Base-by-base conservation (phyloP, 2,888 invertebrate species). In the Ormyrus labotus region DNA sequence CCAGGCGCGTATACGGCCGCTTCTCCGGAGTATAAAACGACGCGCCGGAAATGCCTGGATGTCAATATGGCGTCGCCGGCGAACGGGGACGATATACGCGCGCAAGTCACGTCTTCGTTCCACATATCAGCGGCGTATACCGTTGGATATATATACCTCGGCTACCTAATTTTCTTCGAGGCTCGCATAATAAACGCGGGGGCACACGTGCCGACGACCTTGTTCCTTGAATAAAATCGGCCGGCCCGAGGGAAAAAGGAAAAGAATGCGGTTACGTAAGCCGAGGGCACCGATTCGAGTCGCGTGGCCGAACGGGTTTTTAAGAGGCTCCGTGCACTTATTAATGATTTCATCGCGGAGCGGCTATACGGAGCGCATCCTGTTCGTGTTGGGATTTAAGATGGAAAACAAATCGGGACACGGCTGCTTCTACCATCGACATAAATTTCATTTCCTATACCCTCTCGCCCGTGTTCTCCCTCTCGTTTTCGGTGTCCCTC, bases 71-170 rank as follows among this genome's bases (percentile, higher is more conserved):
- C 47, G 60, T 71, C 47, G 51, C 19, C 34, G 10, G 55, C 6
- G 13, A 9, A 34, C 11, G 34, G 9, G 3, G 45, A 6, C 13
- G 34, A 50, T 64, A 50, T 50, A 64, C 61, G 72, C 57, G 34
- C 79, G 34, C 82, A 80, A 84, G 86, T 87, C 87, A 87, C 87
- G 87, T 87, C 81, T 86, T 87, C 85, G 87, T 84, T 84, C 87
- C 85, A 87, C 87, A 87, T 87, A 86, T 84, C 85, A 83, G 68
- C 82, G 79, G 82, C 81, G 83, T 83, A 78, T 84, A 84, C 84
- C 84, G 84, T 83, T 85, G 83, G 81, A 78, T 82, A 79, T 81
- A 83, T 34, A 34, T 34, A 34, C 34, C 34, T 34, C 81, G 82
- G 83, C 76, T 81, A 83, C 84, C 85, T 85, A 85, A 85, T 85